Base-by-base conservation (phyloP, 53 echinoderm and acorn worm genomes). In the Luidia sarsii region DNA sequence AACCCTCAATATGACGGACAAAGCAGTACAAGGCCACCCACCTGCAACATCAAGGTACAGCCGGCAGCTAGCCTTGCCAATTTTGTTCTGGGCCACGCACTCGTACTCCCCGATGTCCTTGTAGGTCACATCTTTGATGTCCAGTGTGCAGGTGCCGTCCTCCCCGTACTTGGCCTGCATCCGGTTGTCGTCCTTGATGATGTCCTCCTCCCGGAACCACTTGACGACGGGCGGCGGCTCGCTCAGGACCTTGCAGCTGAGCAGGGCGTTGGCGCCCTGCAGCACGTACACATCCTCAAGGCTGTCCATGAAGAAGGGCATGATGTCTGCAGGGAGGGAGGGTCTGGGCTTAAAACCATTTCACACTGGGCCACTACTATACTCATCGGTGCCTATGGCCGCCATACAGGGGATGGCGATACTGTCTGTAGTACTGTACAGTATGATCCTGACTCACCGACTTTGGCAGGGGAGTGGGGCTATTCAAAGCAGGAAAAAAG, bases 31-130 rank as follows among this genome's bases (percentile, higher is more conserved):
- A n/a, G n/a, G n/a, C 46, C 20, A 77, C 88, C 70, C 16, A 97
- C 97, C 97, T 86, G 97, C 97, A 18, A 97, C 85, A 81, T 97
- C 97, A 9, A 97, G 65, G 48, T 93, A 97, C 39, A 94, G 59
- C 50, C 86, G 87, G 50, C 88, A 88, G 61, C 86, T 88, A n/a
- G 93, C 69, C 55, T 83, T 83, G 9, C 97, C 97, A 48, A 74
- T 81, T 15, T 86, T 83, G 67, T 94, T 97, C 55, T 85, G 83
- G 41, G 93, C 97, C 15, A 97, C 83, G 65, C 97, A 97, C 66
- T 94, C 86, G 52, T 97, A 97, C 64, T 97, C 97, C 22, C 97
- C 97, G 10, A 97, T 91, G 43, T 97, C 97, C 27, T 88, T 71
- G 33, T 71, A 73, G 0, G 86, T 91, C 33, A 94, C 93, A 38